Evolutionary conservation across 2,888 invertebrate genomes (phyloP).

Genomic region (Hanleya hanleyi): DNA sequence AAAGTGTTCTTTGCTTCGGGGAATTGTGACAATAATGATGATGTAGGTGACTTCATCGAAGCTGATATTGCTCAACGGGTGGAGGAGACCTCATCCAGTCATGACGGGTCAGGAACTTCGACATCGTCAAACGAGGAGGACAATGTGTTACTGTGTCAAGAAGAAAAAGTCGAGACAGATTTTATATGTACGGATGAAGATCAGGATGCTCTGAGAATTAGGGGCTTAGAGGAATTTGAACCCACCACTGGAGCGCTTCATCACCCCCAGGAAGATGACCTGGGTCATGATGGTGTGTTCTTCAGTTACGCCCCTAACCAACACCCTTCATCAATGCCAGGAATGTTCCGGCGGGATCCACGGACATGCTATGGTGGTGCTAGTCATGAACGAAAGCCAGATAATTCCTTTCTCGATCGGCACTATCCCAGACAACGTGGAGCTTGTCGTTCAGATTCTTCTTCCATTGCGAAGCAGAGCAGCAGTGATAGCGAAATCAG

Average conservation of each 20-base stretch:
- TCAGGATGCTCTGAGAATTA: neutral
- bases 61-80: slow-evolving; percentile 55
- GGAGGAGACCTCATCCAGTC: neutral
- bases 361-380: neutral
- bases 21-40: slow-evolving; percentile 41
- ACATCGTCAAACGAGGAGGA: slow-evolving; percentile 9
- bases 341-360: neutral
- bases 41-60: slow-evolving; percentile 69
- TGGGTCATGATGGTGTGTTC: neutral
- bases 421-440: neutral
- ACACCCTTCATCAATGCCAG: neutral
- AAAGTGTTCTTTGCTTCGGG: neutral
- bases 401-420: neutral
- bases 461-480: slow-evolving; percentile 5
- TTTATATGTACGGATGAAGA: neutral
- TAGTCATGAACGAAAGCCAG: neutral
- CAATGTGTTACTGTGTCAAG: neutral
- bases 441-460: neutral
- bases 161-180: neutral
- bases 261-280: neutral
- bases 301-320: slow-evolving; percentile 2
- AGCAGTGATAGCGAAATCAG: slow-evolving; percentile 10
- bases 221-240: neutral
- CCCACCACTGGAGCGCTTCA: neutral
- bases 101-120: neutral